Base-by-base conservation (phyloP, 2,888 invertebrate genomes). In the Mythimna loreyi region DNA sequence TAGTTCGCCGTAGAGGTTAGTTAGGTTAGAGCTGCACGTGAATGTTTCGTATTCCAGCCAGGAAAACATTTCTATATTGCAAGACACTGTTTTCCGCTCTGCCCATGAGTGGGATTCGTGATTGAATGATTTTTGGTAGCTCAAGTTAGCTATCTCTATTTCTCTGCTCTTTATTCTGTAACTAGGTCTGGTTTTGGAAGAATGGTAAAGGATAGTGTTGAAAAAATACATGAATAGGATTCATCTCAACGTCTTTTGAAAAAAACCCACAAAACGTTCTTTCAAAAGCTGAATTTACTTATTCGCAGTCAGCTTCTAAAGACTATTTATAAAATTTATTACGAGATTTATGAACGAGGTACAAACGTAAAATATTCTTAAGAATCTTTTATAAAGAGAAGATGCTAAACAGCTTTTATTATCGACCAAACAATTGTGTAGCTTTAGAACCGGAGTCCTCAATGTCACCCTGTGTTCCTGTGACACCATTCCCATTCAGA, bases 401-500 rank as follows among this genome's bases (percentile, higher is more conserved):
- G 19, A n/a, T 52, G 21, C 19, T 7, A 21, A 36, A 21, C 56
- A 23, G 21, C 21, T 36, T 55, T 40, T 43, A 28, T 30, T 13
- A 21, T 9, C 8, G 33, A 61, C 13, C 21, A 52, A 43, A 43
- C 33, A 52, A 43, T 9, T 63, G 33, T 16, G 43, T 30, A 23
- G 16, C 45, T 25, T 21, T 23, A 19, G 40, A 40, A 47, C 2
- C 36, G 9, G 23, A 3, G 28, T 16, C 30, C 28, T 45, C 25
- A 43, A 30, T 53, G 45, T 36, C 33, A 36, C 4, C 53, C 21
- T 8, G 55, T 55, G 3, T 33, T 28, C 61, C 21, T 52, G 11
- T 25, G 50, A 43, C 61, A 50, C 33, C 43, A 28, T 71, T 33
- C 16, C 11, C 43, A 52, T 71, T 50, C 49, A 11, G 28, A 60